phyloP scores from a whole-genome alignment of 2,888 invertebrate genomes.

The Eupeodes latifasciatus region DNA sequence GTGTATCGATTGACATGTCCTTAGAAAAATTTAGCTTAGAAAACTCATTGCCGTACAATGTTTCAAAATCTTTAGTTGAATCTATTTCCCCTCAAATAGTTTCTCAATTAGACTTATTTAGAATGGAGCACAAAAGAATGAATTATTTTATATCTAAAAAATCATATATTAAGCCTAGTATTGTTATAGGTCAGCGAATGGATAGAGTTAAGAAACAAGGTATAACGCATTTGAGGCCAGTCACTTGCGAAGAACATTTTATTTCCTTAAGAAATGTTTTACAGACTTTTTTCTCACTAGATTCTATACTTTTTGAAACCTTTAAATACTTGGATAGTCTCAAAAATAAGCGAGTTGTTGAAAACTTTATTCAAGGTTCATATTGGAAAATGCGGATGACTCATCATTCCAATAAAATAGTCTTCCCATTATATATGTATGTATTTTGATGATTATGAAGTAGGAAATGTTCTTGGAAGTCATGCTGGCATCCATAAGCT shows the following conservation, averaged over 20 bases:
- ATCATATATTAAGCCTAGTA: no score
- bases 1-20: neutral
- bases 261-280: slow-evolving; percentile 6
- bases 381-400: neutral
- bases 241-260: slow-evolving; percentile 10
- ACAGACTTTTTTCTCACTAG: neutral
- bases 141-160: slow-evolving; percentile 11
- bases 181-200: no score
- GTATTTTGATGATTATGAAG: slow-evolving; percentile 22
- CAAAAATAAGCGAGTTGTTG: neutral
- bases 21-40: neutral
- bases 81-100: neutral
- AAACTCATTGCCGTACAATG: neutral
- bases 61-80: slow-evolving; percentile 3
- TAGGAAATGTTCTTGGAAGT: neutral
- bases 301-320: neutral
- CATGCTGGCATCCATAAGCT: slow-evolving; percentile 10
- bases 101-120: neutral
- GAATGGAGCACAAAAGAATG: slow-evolving; percentile 16
- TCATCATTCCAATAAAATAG: slow-evolving; percentile 2
- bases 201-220: no score
- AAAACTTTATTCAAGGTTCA: slow-evolving; percentile 23
- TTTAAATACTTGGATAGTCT: slow-evolving; percentile 1
- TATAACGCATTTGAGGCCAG: neutral
- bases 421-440: slow-evolving; percentile 2